Evolutionary conservation across 2,113 vertebrate species (phyloP), one percentile per base, ranked within the genome.

Genomic region (Cinclus cinclus): DNA sequence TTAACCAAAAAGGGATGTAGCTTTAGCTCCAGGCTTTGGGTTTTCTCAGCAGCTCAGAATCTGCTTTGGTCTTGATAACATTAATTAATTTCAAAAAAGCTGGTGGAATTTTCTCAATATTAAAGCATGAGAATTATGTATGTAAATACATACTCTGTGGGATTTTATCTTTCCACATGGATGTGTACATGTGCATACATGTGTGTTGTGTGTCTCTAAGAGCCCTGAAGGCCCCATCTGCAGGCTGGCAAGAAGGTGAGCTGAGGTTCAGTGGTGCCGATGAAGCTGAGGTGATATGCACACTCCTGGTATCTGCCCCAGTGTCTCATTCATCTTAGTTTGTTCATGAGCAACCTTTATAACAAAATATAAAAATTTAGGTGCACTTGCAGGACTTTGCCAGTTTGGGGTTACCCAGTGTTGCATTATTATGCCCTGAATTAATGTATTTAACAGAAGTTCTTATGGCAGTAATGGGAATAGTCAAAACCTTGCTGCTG

Each of bases 171-270:
- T 76, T 67, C 56, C 30, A 30, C 18, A 2, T 33, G 27, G 6
- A 9, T 47, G 22, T 62, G 58, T 18, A 2, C 35, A 37, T 13
- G 25, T 4, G 6, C 53, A 41, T 0, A 0, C 9, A 4, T 0
- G 0, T 47, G 25, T 47, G 14, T 11, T 50, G 9, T 23, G 31
- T 65, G 11, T 42, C 31, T 37, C 53, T 23, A 22, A 18, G 52
- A 79, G 46, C 49, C 63, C 28, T 30, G 41, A 58, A 35, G 17
- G 25, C 8, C 33, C 27, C 10, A 9, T 23, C 21, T 82, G 13
- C 15, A 46, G 58, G n/a, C 55, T 53, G 28, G 15, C 35, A 64
- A 64, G 73, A 56, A 24, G 1, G 0, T 22, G 23, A 6, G 33
- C 28, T 17, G 25, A 31, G 30, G 18, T 23, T 15, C 37, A 69